Conservation (phyloP, 2,888 invertebrate genomes). For the Drosophila histrio region DNA sequence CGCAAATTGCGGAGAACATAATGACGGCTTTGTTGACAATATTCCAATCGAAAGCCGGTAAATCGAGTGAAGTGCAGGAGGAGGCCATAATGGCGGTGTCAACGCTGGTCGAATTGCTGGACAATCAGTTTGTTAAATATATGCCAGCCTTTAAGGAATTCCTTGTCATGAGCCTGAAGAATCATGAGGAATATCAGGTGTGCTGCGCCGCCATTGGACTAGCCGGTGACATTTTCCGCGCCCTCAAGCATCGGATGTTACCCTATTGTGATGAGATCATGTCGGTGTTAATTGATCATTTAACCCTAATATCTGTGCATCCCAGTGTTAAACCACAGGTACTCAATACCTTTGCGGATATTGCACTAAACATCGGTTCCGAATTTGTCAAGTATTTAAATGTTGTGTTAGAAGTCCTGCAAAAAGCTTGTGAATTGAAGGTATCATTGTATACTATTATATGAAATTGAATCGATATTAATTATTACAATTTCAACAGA, state of each 20-base stretch:
- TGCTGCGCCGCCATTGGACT: conserved; percentile 97
- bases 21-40: conserved; percentile 98
- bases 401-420: conserved; percentile 91
- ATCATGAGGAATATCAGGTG: conserved; percentile 97
- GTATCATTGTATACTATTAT: conserved; percentile 44
- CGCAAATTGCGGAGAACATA: conserved; percentile 97
- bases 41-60: conserved; percentile 95
- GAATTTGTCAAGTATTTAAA: conserved; percentile 97
- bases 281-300: conserved; percentile 93
- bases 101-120: conserved; percentile 96
- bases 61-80: conserved; percentile 97
- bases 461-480: background rate
- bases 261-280: conserved; percentile 99
- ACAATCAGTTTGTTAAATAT: conserved; percentile 96
- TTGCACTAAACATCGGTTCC: conserved; percentile 96
- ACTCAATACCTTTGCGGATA: conserved; percentile 97
- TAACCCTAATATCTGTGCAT: conserved; percentile 95
- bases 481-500: conserved; percentile 76
- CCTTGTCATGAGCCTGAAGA: conserved; percentile 95
- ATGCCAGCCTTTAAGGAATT: conserved; percentile 99
- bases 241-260: conserved; percentile 93
- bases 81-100: conserved; percentile 99
- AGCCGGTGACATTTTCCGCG: conserved; percentile 98
- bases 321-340: conserved; percentile 98
- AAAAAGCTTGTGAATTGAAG: conserved; percentile 96